These are phyloP conservation scores for Conops quadrifasciatus DNA, from an alignment of 2,888 invertebrate species.

Conservation along the genomic window DNA sequence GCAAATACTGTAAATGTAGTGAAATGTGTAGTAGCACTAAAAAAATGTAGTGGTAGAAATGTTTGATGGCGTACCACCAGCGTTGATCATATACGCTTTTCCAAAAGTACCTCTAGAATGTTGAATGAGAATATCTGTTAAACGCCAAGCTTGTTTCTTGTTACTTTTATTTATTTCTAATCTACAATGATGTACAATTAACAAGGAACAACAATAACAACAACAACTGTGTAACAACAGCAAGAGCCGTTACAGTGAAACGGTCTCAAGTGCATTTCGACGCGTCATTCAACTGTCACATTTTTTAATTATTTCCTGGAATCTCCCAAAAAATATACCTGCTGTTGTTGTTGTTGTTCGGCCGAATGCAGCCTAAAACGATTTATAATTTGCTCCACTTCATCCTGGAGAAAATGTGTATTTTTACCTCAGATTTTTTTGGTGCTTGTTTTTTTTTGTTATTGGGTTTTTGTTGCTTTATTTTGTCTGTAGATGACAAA, in stretches of 20 bases:
- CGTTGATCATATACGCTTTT: too few species aligned
- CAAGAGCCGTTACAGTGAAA: constrained; percentile 29
- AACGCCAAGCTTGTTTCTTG: too few species aligned
- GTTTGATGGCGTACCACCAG: too few species aligned
- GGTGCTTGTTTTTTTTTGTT: constrained; percentile 18
- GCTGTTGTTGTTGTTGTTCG: constrained; percentile 46
- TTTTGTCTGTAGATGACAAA: constrained; percentile 14
- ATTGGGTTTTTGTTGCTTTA: constrained; percentile 18
- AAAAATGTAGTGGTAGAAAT: too few species aligned
- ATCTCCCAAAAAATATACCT: constrained; percentile 10
- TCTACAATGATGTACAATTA: not conserved
- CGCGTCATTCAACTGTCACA: constrained; percentile 32
- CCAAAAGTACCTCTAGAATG: too few species aligned
- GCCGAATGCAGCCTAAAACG: constrained; percentile 37
- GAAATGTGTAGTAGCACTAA: too few species aligned
- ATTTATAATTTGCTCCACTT: not conserved
- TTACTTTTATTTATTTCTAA: too few species aligned
- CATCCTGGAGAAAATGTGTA: not conserved
- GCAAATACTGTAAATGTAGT: too few species aligned
- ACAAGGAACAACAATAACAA: not conserved
- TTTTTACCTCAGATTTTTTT: not conserved
- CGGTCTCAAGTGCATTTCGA: constrained; percentile 40
- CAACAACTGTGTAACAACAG: not conserved
- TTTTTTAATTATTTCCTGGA: constrained; percentile 33
- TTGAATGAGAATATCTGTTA: too few species aligned